These are phyloP conservation scores for Orchestes rusci DNA, from an alignment of 2,888 invertebrate genomes.

Conservation along the genomic window DNA sequence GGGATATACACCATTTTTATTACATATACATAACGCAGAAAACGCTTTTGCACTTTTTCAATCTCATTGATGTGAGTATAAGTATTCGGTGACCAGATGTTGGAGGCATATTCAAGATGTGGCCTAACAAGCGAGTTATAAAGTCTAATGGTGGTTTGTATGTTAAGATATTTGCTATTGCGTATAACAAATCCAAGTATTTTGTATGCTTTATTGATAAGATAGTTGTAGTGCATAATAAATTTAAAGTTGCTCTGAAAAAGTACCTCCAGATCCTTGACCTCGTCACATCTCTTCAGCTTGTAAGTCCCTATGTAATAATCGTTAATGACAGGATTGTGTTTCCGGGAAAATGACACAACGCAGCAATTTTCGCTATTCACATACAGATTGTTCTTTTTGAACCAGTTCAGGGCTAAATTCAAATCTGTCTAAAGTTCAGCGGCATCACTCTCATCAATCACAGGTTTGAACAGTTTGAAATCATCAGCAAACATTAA, in stretches of 20 bases:
- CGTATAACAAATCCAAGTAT: conserved; percentile 1
- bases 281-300: background rate
- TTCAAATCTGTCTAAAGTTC: background rate
- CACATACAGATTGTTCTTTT: background rate
- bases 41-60: no score
- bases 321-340: background rate
- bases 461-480: background rate
- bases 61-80: background rate
- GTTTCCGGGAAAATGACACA: background rate
- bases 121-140: background rate
- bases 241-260: no score
- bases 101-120: background rate
- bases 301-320: background rate
- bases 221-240: background rate
- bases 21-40: no score
- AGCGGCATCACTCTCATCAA: background rate
- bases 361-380: background rate
- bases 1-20: no score
- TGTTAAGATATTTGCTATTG: background rate
- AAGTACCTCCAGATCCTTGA: background rate
- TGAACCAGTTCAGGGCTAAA: background rate
- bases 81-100: background rate
- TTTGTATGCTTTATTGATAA: background rate
- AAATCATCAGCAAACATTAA: background rate
- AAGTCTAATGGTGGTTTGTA: background rate